Conservation (phyloP, 2,888 invertebrate species). For the Drosophila sordidapex region DNA sequence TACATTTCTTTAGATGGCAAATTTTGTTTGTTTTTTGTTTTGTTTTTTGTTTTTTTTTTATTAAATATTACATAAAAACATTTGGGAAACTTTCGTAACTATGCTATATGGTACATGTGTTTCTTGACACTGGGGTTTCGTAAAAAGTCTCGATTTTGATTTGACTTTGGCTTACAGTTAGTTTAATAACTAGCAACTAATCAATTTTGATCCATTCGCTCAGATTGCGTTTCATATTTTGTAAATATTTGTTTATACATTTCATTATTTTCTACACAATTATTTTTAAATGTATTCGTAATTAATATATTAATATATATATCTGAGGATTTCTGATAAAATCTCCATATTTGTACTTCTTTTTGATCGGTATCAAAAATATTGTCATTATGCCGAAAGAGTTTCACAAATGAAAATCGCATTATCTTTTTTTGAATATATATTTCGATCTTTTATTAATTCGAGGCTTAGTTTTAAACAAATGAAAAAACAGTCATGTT, state of each 20-base stretch:
- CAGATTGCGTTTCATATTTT: conserved; percentile 51
- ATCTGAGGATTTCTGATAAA: conserved; percentile 46
- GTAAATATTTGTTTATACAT: conserved; percentile 41
- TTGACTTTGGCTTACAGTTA: conserved; percentile 39
- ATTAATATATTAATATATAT: conserved; percentile 2
- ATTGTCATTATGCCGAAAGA: conserved; percentile 73
- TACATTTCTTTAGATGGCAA: conserved; percentile 5
- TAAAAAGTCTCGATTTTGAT: conserved; percentile 31
- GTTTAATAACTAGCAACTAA: conserved; percentile 37
- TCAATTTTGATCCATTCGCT: conserved; percentile 77
- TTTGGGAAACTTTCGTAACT: conserved; percentile 44
- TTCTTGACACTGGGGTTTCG: conserved; percentile 40
- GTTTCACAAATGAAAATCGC: conserved; percentile 17
- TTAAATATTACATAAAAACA: conserved; percentile 69
- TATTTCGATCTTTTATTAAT: conserved; percentile 45
- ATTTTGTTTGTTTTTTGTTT: not conserved
- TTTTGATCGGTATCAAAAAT: conserved; percentile 74
- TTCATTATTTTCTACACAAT: conserved; percentile 20
- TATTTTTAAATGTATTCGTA: not conserved
- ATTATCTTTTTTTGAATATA: conserved; percentile 27
- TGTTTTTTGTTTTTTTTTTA: conserved; percentile 73
- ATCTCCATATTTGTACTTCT: conserved; percentile 74
- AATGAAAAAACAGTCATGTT: conserved; percentile 34
- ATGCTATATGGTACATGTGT: conserved; percentile 30
- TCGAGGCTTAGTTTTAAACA: conserved; percentile 26